A percentile compares a stretch with the other conserved stretches of the same genome.
phyloP scores from a whole-genome alignment of 2,113 vertebrate species.

The Oreochromis spilurus region DNA sequence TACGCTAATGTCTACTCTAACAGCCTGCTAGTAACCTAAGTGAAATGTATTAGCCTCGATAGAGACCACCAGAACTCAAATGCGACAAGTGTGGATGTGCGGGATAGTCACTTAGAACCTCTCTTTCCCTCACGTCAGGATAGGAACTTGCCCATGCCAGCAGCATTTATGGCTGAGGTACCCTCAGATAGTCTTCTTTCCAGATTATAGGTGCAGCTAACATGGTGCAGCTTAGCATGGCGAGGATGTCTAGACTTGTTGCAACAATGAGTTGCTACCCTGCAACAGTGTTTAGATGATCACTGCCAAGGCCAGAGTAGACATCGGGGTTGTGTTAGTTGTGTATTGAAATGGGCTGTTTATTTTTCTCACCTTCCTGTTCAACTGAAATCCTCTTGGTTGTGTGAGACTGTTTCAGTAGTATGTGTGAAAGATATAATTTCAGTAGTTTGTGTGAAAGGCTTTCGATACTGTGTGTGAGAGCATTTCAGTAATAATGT shows the following conservation, averaged over 20 bases:
- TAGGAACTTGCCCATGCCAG: background rate
- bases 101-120: background rate
- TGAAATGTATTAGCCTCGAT: fast-evolving
- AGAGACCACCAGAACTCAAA: background rate
- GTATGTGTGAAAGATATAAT: background rate
- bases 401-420: background rate
- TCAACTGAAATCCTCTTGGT: background rate
- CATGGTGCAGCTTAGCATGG: background rate
- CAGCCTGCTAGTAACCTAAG: background rate
- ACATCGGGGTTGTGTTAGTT: background rate
- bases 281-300: background rate
- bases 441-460: background rate
- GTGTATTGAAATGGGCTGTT: background rate
- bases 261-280: background rate
- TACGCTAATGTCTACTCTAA: background rate
- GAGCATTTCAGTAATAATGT: background rate
- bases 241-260: background rate
- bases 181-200: fast-evolving
- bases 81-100: fast-evolving
- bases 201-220: background rate
- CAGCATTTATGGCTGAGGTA: background rate
- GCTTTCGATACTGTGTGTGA: background rate
- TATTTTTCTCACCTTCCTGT: background rate
- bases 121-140: background rate
- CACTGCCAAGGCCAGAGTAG: background rate